These are phyloP conservation scores for Proctacanthus coquilletti DNA, from an alignment of 1,140 invertebrate species.

Conservation along the genomic window DNA sequence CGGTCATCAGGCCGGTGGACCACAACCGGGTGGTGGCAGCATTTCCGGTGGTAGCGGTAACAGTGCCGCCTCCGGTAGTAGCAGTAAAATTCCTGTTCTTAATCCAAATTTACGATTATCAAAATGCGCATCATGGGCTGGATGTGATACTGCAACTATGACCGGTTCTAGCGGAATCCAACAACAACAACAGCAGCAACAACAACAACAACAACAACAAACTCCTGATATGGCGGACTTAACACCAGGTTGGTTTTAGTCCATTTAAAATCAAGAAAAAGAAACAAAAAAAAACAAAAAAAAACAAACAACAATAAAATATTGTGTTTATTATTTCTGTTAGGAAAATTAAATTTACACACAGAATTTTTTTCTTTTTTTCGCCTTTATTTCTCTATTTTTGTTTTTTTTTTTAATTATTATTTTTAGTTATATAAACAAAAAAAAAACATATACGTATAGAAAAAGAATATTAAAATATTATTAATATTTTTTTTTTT, in stretches of 20 bases:
- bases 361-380: neutral
- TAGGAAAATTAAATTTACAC: too few relatives aligned
- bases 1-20: slow-evolving; percentile 8
- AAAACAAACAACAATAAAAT: neutral
- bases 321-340: too few relatives aligned
- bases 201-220: slow-evolving; percentile 7
- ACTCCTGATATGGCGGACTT: slow-evolving; percentile 23
- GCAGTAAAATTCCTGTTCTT: slow-evolving; percentile 25
- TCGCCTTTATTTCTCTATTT: neutral
- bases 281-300: slow-evolving; percentile 12
- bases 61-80: slow-evolving; percentile 11
- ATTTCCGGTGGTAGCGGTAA: slow-evolving; percentile 12
- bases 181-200: neutral
- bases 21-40: slow-evolving; percentile 9
- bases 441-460: slow-evolving; percentile 3
- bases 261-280: slow-evolving; percentile 11
- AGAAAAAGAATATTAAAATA: too few relatives aligned
- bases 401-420: neutral
- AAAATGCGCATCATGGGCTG: slow-evolving; percentile 41
- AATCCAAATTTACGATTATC: slow-evolving; percentile 25
- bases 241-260: slow-evolving; percentile 31
- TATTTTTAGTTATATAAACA: slow-evolving; percentile 2
- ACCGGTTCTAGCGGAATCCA: too few relatives aligned
- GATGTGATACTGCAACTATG: slow-evolving; percentile 19
- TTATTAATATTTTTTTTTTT: slow-evolving; percentile 30